A percentile compares a stretch with the other conserved stretches of the same genome.
Conservation (phyloP, 2,113 vertebrate genomes). For the Tachuris rubrigastra region DNA sequence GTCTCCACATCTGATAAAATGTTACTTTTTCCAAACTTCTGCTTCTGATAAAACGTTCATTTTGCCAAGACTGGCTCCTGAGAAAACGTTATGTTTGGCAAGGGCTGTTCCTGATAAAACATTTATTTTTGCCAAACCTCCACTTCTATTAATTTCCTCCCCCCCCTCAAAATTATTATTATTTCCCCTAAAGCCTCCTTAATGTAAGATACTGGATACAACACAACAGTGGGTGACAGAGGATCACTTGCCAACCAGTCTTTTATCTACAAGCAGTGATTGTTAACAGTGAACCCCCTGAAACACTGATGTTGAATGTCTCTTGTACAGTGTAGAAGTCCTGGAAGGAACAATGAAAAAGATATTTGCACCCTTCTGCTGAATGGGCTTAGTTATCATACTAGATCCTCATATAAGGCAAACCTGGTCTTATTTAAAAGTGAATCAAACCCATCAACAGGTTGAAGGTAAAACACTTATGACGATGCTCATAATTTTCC, state of each 20-base stretch:
- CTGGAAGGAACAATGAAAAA: constrained; percentile 36
- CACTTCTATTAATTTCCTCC: constrained; percentile 42
- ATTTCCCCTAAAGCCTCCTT: constrained; percentile 24
- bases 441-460: too few species aligned
- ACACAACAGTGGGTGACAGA: background rate
- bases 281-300: background rate
- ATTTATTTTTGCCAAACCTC: constrained; percentile 43
- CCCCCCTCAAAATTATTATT: constrained; percentile 44
- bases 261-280: constrained; percentile 42
- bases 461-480: background rate
- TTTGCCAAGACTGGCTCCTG: constrained; percentile 61
- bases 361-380: constrained; percentile 62
- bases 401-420: constrained; percentile 70
- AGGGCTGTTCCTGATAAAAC: background rate
- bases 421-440: constrained; percentile 61
- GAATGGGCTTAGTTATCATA: constrained; percentile 66
- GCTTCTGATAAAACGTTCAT: constrained; percentile 48
- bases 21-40: constrained; percentile 37
- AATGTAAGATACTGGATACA: background rate
- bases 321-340: background rate
- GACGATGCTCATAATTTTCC: background rate
- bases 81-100: constrained; percentile 66
- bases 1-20: constrained; percentile 48
- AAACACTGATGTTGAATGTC: background rate
- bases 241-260: background rate